These are phyloP conservation scores for Steromphala cineraria DNA, from an alignment of 2,888 invertebrate genomes.

Conservation along the genomic window DNA sequence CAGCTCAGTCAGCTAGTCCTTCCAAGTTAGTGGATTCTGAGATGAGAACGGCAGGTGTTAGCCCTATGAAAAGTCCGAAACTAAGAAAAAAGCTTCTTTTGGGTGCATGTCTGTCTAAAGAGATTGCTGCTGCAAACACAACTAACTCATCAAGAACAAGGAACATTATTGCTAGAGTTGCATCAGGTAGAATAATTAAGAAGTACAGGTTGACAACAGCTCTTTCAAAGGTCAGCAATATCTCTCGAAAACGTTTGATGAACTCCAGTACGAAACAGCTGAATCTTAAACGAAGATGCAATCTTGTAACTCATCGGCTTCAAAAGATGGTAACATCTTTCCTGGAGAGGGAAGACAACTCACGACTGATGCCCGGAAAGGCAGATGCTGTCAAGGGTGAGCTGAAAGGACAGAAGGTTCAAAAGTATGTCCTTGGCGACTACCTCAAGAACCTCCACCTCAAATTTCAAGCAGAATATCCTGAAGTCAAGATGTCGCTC, in stretches of 20 bases:
- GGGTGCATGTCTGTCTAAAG: background rate
- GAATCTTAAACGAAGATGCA: background rate
- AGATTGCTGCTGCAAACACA: background rate
- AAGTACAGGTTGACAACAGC: background rate
- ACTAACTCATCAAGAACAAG: background rate
- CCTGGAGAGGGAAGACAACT: conserved; percentile 33
- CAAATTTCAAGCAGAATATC: background rate
- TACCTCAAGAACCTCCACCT: conserved; percentile 30
- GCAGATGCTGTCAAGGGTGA: conserved; percentile 29
- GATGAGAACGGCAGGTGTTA: too few relatives aligned
- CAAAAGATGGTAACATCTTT: conserved; percentile 4
- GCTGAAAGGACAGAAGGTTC: conserved; percentile 1
- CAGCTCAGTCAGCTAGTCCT: too few relatives aligned
- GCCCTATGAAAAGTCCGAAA: too few relatives aligned
- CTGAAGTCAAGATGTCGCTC: background rate
- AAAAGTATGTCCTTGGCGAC: conserved; percentile 30
- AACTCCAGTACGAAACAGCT: background rate
- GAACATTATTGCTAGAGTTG: background rate
- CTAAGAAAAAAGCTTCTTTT: background rate
- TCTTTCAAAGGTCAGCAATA: background rate
- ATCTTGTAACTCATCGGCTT: background rate
- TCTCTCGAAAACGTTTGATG: background rate
- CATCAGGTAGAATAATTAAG: background rate
- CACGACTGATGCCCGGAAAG: conserved; percentile 32
- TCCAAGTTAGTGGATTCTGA: too few relatives aligned